Evolutionary conservation across 2,113 vertebrate species (phyloP).

Genomic region (Pycnonotus jocosus): DNA sequence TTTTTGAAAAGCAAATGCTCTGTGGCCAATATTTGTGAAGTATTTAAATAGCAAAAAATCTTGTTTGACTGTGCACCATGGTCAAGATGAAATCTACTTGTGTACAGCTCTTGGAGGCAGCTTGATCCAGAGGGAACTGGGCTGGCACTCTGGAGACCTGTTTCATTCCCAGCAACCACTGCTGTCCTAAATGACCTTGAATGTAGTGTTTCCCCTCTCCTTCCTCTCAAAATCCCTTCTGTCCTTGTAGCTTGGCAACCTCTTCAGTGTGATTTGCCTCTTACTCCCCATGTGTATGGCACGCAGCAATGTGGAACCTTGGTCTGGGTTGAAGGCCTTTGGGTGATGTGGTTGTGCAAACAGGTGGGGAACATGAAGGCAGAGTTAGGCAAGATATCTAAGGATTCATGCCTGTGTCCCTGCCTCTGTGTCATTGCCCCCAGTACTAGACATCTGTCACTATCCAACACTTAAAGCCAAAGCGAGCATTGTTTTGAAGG

Average conservation of each 20-base stretch:
- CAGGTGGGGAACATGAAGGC: not conserved
- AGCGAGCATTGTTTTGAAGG: not conserved
- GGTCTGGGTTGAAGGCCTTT: not conserved
- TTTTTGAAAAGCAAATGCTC: not conserved
- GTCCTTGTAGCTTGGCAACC: not conserved
- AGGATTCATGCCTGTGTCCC: not conserved
- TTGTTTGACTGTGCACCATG: not conserved
- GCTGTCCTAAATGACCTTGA: not conserved
- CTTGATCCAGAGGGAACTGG: not conserved
- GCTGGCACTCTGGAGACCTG: not conserved
- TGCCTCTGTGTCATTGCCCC: not conserved
- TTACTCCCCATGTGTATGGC: not conserved
- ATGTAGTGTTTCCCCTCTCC: not conserved
- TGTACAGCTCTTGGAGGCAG: not conserved
- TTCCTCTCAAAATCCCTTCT: not conserved
- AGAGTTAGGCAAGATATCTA: not conserved
- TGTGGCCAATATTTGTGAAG: not conserved
- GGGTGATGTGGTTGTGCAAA: not conserved
- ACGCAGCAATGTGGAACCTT: not conserved
- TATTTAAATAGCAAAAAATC: not conserved
- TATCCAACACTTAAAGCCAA: not conserved
- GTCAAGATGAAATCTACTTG: not conserved
- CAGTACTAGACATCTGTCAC: not conserved
- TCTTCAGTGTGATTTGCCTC: not conserved
- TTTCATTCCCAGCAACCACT: not conserved